phyloP scores from a whole-genome alignment of 2,113 vertebrate species.

The Odocoileus hemionus region DNA sequence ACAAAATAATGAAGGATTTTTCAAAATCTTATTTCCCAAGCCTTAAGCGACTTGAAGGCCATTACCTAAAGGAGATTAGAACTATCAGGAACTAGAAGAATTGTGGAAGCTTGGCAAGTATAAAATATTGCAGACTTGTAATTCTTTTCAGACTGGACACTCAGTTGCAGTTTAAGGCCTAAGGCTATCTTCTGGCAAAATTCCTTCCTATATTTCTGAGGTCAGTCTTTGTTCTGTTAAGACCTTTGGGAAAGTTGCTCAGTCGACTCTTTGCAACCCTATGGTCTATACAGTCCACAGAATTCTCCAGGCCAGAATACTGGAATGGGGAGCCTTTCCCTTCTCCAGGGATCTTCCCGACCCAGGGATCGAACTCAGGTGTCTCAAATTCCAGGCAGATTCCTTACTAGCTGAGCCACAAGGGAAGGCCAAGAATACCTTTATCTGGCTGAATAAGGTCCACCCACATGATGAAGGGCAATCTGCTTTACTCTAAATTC shows the following conservation, averaged over 20 bases:
- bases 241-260: neutral
- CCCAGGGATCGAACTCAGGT: neutral
- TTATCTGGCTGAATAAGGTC: neutral
- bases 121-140: neutral
- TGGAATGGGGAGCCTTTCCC: neutral
- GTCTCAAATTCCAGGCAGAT: neutral
- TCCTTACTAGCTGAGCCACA: neutral
- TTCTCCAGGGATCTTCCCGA: neutral
- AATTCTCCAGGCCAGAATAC: neutral
- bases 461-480: neutral
- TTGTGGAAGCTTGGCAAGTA: neutral
- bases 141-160: neutral
- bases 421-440: neutral
- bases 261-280: accelerated
- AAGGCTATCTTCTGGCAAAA: neutral
- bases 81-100: neutral
- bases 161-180: neutral
- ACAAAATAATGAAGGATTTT: neutral
- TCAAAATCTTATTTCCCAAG: neutral
- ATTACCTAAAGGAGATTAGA: neutral
- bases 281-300: neutral
- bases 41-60: neutral
- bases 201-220: neutral
- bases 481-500: neutral
- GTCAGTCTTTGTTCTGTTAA: neutral